Base-by-base conservation (phyloP, 2,113 vertebrate species). In the Rhegmatorhina hoffmannsi region DNA sequence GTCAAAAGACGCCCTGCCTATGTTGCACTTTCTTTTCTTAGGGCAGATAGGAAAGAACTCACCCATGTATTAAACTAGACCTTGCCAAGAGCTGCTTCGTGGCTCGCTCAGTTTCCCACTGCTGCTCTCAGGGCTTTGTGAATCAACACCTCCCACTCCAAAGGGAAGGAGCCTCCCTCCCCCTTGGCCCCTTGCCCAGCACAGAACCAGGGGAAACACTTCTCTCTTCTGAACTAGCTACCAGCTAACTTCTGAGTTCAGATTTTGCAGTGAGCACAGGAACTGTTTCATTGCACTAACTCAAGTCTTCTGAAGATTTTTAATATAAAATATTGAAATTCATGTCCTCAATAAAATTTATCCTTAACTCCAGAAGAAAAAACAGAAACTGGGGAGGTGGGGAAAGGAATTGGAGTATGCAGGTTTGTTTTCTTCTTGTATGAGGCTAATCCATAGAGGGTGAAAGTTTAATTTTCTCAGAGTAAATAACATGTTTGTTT, bases 41-140 rank as follows among this genome's bases (percentile, higher is more conserved):
- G 64, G 59, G 77, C 88, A 88, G 50, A 66, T 6, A 89, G 85
- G 75, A 83, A 90, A 96, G 88, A 96, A 93, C 44, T 95, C 87
- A 52, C 36, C 52, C 68, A 26, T 24, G 63, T 63, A 44, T 36
- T 95, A 88, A 94, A 78, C 36, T 95, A 82, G 64, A 90, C 72
- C 49, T 52, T 23, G 75, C 43, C 56, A 63, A 88, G 10, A 46
- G 18, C 82, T 56, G 26, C 44, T 40, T 49, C 26, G 28, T 2
- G 6, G 73, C 77, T 79, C 1, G 0, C 52, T 52, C 49, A 2
- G 31, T 59, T 80, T 83, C 81, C 75, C 82, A 31, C 33, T 59
- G 67, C 68, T 2, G 7, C 78, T 87, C 78, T 9, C 9, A 33
- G 47, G 43, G 59, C 58, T 49, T 82, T 50, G 25, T 0, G 1